Evolutionary conservation across 2,797 vertebrate genomes (phyloP).

Genomic region (Cryptoblepharus egeriae): DNA sequence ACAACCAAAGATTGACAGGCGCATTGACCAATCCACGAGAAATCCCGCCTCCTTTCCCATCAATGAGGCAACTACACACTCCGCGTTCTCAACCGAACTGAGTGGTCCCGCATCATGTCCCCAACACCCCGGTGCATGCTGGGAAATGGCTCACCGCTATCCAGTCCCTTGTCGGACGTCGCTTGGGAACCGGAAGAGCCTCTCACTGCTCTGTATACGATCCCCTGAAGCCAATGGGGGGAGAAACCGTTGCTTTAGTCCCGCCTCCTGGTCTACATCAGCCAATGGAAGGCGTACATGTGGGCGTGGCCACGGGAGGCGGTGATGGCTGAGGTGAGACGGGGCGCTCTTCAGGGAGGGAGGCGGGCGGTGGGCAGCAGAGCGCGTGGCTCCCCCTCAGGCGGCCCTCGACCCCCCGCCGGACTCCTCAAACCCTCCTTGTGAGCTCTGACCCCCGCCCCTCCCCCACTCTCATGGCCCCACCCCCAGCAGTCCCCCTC

Average conservation of each 20-base stretch:
- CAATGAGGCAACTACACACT: neutral
- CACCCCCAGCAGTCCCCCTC: too few species aligned
- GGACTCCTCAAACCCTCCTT: neutral
- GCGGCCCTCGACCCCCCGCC: neutral
- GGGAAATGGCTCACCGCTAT: rapidly evolving
- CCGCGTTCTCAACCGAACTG: neutral
- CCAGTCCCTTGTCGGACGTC: too few species aligned
- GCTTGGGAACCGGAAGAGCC: too few species aligned
- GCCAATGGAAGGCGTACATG: constrained; percentile 10
- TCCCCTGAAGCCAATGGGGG: neutral
- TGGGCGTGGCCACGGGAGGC: constrained; percentile 11
- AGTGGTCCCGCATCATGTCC: rapidly evolving
- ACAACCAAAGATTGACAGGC: neutral
- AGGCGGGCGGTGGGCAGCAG: neutral
- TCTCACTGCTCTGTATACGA: too few species aligned
- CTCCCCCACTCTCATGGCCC: too few species aligned
- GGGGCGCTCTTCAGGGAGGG: neutral
- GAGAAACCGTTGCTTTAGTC: neutral
- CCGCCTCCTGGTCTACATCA: neutral
- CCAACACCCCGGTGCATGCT: neutral
- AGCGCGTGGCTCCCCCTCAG: neutral
- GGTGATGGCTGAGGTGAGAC: constrained; percentile 31
- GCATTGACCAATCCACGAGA: neutral
- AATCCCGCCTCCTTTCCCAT: neutral
- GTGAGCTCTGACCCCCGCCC: too few species aligned